A percentile compares a stretch with the other conserved stretches of the same genome.
These are phyloP conservation scores for Plagodis pulveraria DNA, from an alignment of 2,888 invertebrate genomes.

Conservation along the genomic window DNA sequence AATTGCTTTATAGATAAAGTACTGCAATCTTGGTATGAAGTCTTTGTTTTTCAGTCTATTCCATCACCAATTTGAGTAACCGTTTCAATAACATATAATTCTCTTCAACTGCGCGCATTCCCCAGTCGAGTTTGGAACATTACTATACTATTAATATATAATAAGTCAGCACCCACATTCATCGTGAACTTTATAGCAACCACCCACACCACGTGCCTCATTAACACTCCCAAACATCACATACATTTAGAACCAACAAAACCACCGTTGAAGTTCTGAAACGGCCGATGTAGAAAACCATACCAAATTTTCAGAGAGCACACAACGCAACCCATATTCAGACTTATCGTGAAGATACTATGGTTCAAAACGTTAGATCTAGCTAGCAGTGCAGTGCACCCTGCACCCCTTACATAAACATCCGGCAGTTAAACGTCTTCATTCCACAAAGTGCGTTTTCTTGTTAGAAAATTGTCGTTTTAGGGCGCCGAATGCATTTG, in stretches of 20 bases:
- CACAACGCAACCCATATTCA: slow-evolving; percentile 16
- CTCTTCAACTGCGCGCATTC: no score
- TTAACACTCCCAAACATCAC: slow-evolving; percentile 48
- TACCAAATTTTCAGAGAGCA: slow-evolving; percentile 3
- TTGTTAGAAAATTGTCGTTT: slow-evolving; percentile 49
- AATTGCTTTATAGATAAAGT: no score
- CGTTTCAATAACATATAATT: no score
- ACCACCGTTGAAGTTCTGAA: slow-evolving; percentile 45
- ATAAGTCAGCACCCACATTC: slow-evolving; percentile 41
- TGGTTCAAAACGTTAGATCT: slow-evolving; percentile 4
- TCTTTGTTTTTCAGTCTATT: no score
- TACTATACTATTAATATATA: slow-evolving; percentile 29
- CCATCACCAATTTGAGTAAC: no score
- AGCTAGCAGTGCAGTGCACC: slow-evolving; percentile 30
- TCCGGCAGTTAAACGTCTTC: slow-evolving; percentile 65
- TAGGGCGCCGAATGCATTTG: slow-evolving; percentile 35
- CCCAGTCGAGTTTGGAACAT: no score
- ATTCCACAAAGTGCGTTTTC: slow-evolving; percentile 64
- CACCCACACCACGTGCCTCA: slow-evolving; percentile 46
- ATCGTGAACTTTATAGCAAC: slow-evolving; percentile 36
- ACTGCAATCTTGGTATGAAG: no score
- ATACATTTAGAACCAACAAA: slow-evolving; percentile 47
- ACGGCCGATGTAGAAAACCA: slow-evolving; percentile 41
- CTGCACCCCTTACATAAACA: slow-evolving; percentile 49
- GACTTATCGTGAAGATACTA: not conserved